A percentile compares a stretch with the other conserved stretches of the same genome.
These are phyloP conservation scores for Pyrrhosoma nymphula DNA, from an alignment of 2,888 invertebrate species.

Conservation along the genomic window DNA sequence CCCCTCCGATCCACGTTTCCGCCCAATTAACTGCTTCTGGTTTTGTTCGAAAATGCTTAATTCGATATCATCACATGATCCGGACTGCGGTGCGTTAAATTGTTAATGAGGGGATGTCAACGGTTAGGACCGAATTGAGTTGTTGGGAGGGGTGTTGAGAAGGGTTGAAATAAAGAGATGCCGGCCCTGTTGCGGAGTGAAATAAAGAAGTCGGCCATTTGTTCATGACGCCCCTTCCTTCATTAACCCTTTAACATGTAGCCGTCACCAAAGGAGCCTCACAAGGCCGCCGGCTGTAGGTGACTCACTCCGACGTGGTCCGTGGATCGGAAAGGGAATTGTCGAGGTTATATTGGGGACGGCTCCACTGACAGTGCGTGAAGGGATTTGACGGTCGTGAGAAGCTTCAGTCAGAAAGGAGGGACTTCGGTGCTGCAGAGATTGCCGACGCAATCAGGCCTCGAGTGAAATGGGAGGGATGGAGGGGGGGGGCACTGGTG, in stretches of 20 bases:
- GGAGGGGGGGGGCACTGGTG: conserved; percentile 1
- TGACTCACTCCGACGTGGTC: conserved; percentile 36
- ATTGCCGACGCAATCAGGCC: background rate
- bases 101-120: background rate
- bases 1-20: background rate
- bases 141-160: background rate
- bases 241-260: background rate
- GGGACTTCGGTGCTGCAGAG: background rate
- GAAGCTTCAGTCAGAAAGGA: background rate
- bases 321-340: conserved; percentile 20
- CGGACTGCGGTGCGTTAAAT: background rate
- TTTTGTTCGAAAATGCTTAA: background rate
- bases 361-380: background rate
- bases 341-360: background rate
- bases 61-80: background rate
- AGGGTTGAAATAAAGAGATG: background rate
- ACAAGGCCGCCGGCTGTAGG: conserved; percentile 39
- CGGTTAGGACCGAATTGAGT: background rate
- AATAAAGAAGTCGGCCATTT: background rate
- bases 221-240: background rate
- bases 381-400: background rate
- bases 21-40: conserved; percentile 21
- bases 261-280: background rate
- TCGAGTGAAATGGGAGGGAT: background rate
- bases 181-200: background rate